These are phyloP conservation scores for Aradophagus sp. DNA, from an alignment of 1,140 invertebrate species.

Conservation along the genomic window DNA sequence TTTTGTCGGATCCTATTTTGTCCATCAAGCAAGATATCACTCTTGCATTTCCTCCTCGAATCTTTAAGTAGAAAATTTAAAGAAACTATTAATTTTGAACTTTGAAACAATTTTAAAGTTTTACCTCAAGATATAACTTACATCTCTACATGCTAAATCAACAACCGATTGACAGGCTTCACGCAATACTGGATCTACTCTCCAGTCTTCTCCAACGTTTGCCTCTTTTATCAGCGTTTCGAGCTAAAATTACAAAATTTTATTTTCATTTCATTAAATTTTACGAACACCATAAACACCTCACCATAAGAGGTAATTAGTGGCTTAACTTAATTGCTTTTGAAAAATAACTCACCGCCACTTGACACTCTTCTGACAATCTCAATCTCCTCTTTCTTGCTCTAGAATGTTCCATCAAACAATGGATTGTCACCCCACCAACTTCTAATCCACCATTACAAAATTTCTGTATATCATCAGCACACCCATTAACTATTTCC, in stretches of 20 bases:
- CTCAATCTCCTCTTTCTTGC: constrained; percentile 77
- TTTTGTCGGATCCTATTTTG: constrained; percentile 87
- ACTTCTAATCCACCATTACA: constrained; percentile 84
- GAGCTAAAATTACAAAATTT: constrained; percentile 79
- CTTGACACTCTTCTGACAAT: constrained; percentile 81
- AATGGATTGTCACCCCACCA: constrained; percentile 94
- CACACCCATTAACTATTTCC: constrained; percentile 92
- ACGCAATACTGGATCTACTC: constrained; percentile 90
- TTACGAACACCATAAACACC: no score
- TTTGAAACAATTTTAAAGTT: background rate
- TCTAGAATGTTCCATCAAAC: constrained; percentile 93
- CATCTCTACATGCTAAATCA: constrained; percentile 80
- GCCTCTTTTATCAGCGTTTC: constrained; percentile 86
- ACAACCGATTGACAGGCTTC: constrained; percentile 90
- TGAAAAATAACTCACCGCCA: constrained; percentile 79
- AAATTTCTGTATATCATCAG: constrained; percentile 86
- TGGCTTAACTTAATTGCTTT: no score
- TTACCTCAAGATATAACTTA: constrained; percentile 59
- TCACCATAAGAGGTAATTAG: no score
- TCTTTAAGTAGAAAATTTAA: constrained; percentile 50
- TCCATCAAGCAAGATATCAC: constrained; percentile 96
- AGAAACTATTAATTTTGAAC: background rate
- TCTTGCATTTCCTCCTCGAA: constrained; percentile 81
- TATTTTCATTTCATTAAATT: no score
- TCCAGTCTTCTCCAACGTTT: constrained; percentile 92